Percentiles rank a stretch among this genome's conserved stretches.
Evolutionary conservation across 2,888 invertebrate genomes (phyloP).

Genomic region (Bimastos eiseni): DNA sequence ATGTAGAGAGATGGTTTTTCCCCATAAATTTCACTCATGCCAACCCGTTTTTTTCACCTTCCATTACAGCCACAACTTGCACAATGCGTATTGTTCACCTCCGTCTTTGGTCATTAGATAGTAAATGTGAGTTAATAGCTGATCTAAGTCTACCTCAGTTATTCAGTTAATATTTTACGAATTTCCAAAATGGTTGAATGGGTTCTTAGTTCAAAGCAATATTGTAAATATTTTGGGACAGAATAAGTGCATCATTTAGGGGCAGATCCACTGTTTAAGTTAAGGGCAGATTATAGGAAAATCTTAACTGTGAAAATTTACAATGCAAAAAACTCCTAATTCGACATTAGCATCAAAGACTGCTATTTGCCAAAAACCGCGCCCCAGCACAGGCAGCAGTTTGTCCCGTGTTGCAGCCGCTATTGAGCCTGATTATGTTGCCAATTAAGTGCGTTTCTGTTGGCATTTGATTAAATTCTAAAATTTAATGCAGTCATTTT

Average conservation of each 20-base stretch:
- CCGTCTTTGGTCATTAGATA: not conserved
- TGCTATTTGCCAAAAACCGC: not conserved
- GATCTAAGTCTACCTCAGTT: not conserved
- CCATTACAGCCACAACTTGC: not conserved
- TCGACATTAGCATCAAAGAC: too few relatives aligned
- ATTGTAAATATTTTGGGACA: not conserved
- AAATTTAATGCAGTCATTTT: too few relatives aligned
- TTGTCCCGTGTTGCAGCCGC: too few relatives aligned
- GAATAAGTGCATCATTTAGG: not conserved
- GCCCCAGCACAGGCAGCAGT: too few relatives aligned
- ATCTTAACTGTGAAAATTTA: not conserved
- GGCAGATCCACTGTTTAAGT: not conserved
- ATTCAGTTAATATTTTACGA: not conserved
- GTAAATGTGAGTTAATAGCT: not conserved
- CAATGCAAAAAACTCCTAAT: not conserved
- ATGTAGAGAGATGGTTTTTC: not conserved
- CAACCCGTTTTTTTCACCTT: not conserved
- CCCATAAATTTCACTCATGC: not conserved
- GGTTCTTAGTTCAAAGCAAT: not conserved
- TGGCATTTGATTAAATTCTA: too few relatives aligned
- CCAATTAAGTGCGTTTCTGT: too few relatives aligned
- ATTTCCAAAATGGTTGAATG: not conserved
- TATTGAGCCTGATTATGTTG: too few relatives aligned
- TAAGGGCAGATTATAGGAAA: not conserved
- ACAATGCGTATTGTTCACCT: not conserved